These are phyloP conservation scores for Silurus asotus DNA, from an alignment of 2,113 vertebrate genomes.

Conservation along the genomic window DNA sequence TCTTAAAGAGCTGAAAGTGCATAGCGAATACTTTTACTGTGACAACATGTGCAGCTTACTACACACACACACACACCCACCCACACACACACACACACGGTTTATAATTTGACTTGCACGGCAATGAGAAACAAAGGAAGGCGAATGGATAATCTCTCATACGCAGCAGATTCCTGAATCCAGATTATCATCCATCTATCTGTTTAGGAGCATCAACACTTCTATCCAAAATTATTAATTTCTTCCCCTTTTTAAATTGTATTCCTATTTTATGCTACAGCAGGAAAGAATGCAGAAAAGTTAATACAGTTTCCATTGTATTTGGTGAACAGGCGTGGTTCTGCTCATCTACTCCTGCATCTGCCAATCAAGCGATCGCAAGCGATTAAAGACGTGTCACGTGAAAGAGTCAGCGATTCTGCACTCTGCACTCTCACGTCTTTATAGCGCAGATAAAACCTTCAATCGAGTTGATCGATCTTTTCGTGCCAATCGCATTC, in stretches of 20 bases:
- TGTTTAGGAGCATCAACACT: not conserved
- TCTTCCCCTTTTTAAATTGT: not conserved
- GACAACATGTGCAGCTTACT: not conserved
- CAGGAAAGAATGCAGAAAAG: too few relatives aligned
- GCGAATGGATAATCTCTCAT: not conserved
- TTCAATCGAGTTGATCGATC: not conserved
- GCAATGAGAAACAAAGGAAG: not conserved
- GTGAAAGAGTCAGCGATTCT: not conserved
- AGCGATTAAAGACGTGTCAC: not conserved
- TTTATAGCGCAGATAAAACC: not conserved
- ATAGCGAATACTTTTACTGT: conserved; percentile 4
- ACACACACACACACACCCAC: not conserved
- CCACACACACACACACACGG: not conserved
- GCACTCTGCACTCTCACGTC: not conserved
- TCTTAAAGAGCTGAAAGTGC: not conserved
- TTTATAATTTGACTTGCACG: not conserved
- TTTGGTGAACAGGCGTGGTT: too few relatives aligned
- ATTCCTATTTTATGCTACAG: too few relatives aligned
- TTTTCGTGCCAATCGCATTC: not conserved
- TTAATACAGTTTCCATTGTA: too few relatives aligned
- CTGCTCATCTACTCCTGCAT: not conserved
- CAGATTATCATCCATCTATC: not conserved
- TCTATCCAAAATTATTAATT: not conserved
- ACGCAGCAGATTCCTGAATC: not conserved
- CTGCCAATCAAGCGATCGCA: not conserved